phyloP scores from a whole-genome alignment of 2,113 vertebrate species.

The Epinephelus cyanopodus region DNA sequence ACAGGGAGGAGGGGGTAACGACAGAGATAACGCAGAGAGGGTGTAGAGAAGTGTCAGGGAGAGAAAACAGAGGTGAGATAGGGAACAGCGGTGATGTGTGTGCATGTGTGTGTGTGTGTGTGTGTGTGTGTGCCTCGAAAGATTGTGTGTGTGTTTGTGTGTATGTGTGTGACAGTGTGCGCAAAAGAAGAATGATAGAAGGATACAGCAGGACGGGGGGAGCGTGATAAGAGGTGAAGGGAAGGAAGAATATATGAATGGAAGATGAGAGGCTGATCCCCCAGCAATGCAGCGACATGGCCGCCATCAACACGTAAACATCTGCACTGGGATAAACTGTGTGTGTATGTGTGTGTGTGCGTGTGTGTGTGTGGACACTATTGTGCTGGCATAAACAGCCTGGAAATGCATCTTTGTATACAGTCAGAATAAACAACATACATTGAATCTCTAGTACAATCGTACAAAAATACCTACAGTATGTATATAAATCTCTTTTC shows the following conservation, averaged over 20 bases:
- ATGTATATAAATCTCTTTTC: constrained; percentile 3
- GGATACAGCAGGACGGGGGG: constrained; percentile 19
- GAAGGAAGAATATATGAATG: constrained; percentile 68
- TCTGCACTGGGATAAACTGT: constrained; percentile 33
- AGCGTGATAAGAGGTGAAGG: constrained; percentile 44
- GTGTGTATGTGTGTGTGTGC: constrained; percentile 19
- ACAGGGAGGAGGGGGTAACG: constrained; percentile 61
- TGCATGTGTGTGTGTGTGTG: constrained; percentile 6
- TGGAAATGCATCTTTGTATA: neutral
- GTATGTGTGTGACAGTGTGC: constrained; percentile 17
- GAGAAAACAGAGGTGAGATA: constrained; percentile 73
- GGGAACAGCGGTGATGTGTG: constrained; percentile 25
- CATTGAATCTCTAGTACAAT: neutral
- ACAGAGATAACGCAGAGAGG: constrained; percentile 61
- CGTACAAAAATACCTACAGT: neutral
- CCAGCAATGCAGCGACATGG: constrained; percentile 48
- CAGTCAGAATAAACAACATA: neutral
- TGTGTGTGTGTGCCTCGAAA: constrained; percentile 8
- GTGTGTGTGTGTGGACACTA: neutral
- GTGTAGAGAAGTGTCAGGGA: constrained; percentile 73
- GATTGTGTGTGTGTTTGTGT: constrained; percentile 11
- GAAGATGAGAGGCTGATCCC: constrained; percentile 61
- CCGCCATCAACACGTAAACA: constrained; percentile 54
- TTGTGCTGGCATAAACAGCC: neutral
- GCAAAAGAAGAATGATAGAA: constrained; percentile 41